Conservation (phyloP, 2,113 vertebrate species). For the Sebastes schlegelii region DNA sequence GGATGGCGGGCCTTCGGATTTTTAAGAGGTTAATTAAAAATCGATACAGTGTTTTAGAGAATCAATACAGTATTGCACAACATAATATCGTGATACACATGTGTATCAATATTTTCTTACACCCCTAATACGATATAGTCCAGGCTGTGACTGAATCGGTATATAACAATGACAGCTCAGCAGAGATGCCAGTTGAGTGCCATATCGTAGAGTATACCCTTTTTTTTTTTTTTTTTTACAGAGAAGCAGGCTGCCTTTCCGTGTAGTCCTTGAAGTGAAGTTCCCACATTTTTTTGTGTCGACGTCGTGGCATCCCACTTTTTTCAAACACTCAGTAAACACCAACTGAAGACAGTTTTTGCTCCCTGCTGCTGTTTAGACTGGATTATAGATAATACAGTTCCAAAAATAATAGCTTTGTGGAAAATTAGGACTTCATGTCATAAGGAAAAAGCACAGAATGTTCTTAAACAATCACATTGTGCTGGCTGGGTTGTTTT, state of each 20-base stretch:
- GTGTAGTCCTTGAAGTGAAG: slow-evolving; percentile 26
- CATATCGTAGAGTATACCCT: not conserved
- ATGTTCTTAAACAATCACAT: not conserved
- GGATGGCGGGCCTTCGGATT: too few relatives aligned
- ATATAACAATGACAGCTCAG: not conserved
- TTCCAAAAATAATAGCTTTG: slow-evolving; percentile 8
- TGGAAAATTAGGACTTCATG: not conserved
- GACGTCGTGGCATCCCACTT: not conserved
- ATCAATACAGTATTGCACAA: too few relatives aligned
- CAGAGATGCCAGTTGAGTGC: not conserved
- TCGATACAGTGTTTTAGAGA: too few relatives aligned
- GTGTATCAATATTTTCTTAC: too few relatives aligned
- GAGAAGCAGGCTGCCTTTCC: not conserved
- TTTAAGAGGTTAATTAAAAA: too few relatives aligned
- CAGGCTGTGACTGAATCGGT: not conserved
- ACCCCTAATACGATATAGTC: not conserved
- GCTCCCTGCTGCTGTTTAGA: slow-evolving; percentile 22
- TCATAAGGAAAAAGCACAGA: not conserved
- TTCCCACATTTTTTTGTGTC: slow-evolving; percentile 31
- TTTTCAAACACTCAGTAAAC: slow-evolving; percentile 15
- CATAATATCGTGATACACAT: too few relatives aligned
- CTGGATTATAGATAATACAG: not conserved
- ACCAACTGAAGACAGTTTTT: slow-evolving; percentile 17
- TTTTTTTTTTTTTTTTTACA: not conserved
- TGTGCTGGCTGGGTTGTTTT: not conserved